Evolutionary conservation across 2,888 invertebrate species (phyloP), one percentile per base, ranked within the genome.

Genomic region (Caenorhabditis angaria): DNA sequence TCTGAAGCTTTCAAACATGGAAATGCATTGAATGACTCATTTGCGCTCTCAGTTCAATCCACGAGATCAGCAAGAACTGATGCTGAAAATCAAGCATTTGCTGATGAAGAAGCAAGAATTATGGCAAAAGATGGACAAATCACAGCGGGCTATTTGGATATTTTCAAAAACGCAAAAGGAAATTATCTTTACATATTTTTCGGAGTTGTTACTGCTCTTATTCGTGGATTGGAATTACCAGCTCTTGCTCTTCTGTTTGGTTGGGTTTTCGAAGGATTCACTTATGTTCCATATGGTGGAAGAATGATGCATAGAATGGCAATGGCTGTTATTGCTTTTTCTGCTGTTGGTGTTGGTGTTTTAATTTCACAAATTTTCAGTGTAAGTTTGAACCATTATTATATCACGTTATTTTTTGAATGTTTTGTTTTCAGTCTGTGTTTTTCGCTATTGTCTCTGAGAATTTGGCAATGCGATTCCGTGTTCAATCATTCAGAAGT

Each of bases 211-310:
- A 59, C 54, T 24, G 77, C 81, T n/a, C 32, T 88, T 10, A 78
- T 89, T 41, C 88, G 88, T 70, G 90, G 90, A 12, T 87, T 88
- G n/a, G 85, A 88, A 18, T 87, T 89, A 81, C 89, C 89, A 2
- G 86, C 88, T 1, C 88, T 89, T 76, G 88, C 89, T 32, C 82
- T 89, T 35, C 88, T 89, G 3, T 80, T 80, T 56, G 78, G 76
- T 27, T 77, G 81, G 60, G 76, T 80, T 1, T 81, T 83, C 65
- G 76, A 82, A 68, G 82, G 77, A 25, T 82, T 82, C 65, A 65
- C 69, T 3, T 72, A 63, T 51, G 61, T 64, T 18, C 77, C 78
- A 0, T 78, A 68, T 41, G 80, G 77, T 14, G 76, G 75, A 28
- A 61, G 61, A 20, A 81, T 82, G 82, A 79, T 83, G 76, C 81